These are phyloP conservation scores for Herpetotheres cachinnans DNA, from an alignment of 2,113 vertebrate genomes.

Conservation along the genomic window DNA sequence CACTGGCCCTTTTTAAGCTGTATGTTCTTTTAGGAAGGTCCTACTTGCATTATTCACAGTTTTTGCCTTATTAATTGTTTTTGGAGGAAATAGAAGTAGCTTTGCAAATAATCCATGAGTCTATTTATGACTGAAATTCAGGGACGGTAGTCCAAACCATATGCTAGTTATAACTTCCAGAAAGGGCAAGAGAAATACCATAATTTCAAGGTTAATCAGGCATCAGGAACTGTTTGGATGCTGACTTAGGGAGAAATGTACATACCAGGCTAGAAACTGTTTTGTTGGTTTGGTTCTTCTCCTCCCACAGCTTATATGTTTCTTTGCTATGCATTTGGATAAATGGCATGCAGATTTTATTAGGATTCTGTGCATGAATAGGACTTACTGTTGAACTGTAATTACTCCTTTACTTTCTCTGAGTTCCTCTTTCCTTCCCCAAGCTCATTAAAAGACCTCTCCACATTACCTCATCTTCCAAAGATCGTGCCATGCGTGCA, in stretches of 20 bases:
- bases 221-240: neutral
- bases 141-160: neutral
- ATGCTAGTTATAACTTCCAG: neutral
- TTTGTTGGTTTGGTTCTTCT: neutral
- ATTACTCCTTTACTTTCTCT: neutral
- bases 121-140: slow-evolving; percentile 12
- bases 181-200: neutral
- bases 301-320: neutral
- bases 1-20: slow-evolving; percentile 2
- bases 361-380: neutral
- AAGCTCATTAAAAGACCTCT: neutral
- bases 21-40: slow-evolving; percentile 1
- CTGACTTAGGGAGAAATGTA: neutral
- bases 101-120: slow-evolving; percentile 21
- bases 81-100: slow-evolving; percentile 16
- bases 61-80: slow-evolving; percentile 48
- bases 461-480: neutral
- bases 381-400: neutral
- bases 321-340: neutral
- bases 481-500: neutral
- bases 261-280: neutral
- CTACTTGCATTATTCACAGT: slow-evolving; percentile 34
- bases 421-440: neutral
- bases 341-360: neutral
- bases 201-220: slow-evolving; percentile 17